Evolutionary conservation across 2,797 vertebrate genomes (phyloP).

Genomic region (Epinephelus coioides): DNA sequence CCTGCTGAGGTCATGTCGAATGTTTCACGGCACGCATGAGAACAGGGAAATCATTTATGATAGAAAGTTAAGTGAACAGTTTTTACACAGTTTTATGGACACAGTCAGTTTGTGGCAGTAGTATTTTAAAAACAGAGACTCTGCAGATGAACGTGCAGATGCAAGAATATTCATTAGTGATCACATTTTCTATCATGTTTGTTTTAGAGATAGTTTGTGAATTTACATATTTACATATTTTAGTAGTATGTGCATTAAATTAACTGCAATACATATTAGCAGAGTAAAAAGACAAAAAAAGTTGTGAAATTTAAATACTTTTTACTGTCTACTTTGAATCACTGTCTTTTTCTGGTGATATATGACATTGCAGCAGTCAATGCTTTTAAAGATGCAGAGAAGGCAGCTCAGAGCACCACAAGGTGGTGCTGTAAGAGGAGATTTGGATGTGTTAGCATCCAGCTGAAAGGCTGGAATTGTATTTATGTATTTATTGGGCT

Average conservation of each 20-base stretch:
- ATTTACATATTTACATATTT: background rate
- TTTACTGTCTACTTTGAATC: slow-evolving; percentile 16
- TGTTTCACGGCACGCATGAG: slow-evolving; percentile 48
- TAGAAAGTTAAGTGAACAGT: background rate
- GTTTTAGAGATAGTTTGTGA: background rate
- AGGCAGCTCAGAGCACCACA: slow-evolving; percentile 76
- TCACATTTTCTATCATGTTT: background rate
- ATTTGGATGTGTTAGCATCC: slow-evolving; percentile 69
- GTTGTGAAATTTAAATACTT: background rate
- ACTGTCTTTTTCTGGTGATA: slow-evolving; percentile 30
- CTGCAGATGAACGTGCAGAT: background rate
- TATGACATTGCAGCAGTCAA: slow-evolving; percentile 28
- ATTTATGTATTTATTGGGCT: slow-evolving; percentile 56
- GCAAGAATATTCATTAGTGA: background rate
- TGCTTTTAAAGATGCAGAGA: slow-evolving; percentile 19
- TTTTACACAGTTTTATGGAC: slow-evolving; percentile 3
- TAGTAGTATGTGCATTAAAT: background rate
- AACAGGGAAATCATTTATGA: slow-evolving; percentile 26
- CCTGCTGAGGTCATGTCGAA: slow-evolving; percentile 56
- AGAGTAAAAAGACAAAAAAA: background rate
- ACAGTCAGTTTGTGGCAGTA: background rate
- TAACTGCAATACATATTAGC: background rate
- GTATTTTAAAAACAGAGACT: background rate
- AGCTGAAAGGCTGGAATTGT: slow-evolving; percentile 47
- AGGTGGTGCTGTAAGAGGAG: slow-evolving; percentile 88